phyloP scores from a whole-genome alignment of 2,888 invertebrate species.

The Azorinus chamasolen region DNA sequence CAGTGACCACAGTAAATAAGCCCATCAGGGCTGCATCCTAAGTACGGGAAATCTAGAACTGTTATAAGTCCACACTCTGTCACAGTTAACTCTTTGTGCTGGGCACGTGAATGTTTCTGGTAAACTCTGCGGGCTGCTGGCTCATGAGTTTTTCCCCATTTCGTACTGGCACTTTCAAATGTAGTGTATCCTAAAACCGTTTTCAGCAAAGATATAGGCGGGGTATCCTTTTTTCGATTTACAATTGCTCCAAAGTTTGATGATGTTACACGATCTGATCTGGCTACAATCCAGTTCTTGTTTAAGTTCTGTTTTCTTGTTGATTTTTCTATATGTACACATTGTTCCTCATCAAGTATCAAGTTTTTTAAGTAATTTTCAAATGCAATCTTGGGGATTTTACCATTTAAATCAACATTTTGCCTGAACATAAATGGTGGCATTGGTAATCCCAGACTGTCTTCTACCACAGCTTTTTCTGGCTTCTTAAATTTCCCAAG shows the following conservation, averaged over 20 bases:
- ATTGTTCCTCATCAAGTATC: slow-evolving; percentile 6
- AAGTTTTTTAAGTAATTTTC: not conserved
- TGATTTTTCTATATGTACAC: slow-evolving; percentile 8
- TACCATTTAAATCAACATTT: slow-evolving; percentile 11
- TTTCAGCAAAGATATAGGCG: slow-evolving; percentile 23
- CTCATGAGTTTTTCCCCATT: slow-evolving; percentile 48
- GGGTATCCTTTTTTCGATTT: slow-evolving; percentile 1
- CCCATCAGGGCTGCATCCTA: slow-evolving; percentile 49
- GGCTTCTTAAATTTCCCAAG: not conserved
- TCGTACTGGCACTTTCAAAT: slow-evolving; percentile 4
- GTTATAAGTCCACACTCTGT: slow-evolving; percentile 22
- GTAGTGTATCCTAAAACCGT: slow-evolving; percentile 9
- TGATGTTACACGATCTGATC: slow-evolving; percentile 11
- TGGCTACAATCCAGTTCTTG: slow-evolving; percentile 14
- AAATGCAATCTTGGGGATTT: too few relatives aligned
- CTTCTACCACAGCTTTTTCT: not conserved
- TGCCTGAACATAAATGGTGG: slow-evolving; percentile 3
- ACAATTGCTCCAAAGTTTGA: slow-evolving; percentile 38
- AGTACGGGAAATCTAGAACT: slow-evolving; percentile 14
- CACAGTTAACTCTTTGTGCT: not conserved
- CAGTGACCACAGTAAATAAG: slow-evolving; percentile 15
- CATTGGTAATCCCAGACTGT: not conserved
- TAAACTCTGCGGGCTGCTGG: slow-evolving; percentile 20
- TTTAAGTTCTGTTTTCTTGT: slow-evolving; percentile 27
- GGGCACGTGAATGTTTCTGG: not conserved